Evolutionary conservation across 2,888 invertebrate species (phyloP).

Genomic region (Eurytoma californica): DNA sequence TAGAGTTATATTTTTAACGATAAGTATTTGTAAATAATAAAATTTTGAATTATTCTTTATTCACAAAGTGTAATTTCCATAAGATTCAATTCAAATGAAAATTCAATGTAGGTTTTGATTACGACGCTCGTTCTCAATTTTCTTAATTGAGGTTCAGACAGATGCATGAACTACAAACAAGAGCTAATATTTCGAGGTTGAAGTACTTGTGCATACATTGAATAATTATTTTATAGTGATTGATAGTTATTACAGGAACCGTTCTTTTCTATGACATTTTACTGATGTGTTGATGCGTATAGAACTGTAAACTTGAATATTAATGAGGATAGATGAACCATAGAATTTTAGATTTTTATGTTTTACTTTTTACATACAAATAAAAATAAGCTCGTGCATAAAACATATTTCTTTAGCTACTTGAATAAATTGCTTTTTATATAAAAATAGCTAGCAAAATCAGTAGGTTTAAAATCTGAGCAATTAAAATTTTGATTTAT

Average conservation of each 20-base stretch:
- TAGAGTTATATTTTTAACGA: too few species aligned
- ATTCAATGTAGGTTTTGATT: too few species aligned
- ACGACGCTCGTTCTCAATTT: too few species aligned
- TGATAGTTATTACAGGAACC: not conserved
- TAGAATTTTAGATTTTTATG: not conserved
- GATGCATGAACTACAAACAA: not conserved
- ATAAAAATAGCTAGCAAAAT: not conserved
- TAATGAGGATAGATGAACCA: too few species aligned
- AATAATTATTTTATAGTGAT: conserved; percentile 1
- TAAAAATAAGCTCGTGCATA: not conserved
- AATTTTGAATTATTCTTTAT: too few species aligned
- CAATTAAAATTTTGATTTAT: too few species aligned
- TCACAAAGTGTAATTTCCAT: too few species aligned
- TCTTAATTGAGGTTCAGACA: conserved; percentile 1
- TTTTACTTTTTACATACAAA: not conserved
- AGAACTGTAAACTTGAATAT: too few species aligned
- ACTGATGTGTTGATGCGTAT: not conserved
- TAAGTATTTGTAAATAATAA: too few species aligned
- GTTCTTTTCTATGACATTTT: conserved; percentile 2
- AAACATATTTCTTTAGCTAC: not conserved
- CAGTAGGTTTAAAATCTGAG: too few species aligned
- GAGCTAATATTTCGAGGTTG: not conserved
- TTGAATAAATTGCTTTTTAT: not conserved
- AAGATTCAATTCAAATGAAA: too few species aligned
- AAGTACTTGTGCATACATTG: not conserved